phyloP scores from a whole-genome alignment of 1,140 invertebrate genomes.

The Zaprionus capensis region DNA sequence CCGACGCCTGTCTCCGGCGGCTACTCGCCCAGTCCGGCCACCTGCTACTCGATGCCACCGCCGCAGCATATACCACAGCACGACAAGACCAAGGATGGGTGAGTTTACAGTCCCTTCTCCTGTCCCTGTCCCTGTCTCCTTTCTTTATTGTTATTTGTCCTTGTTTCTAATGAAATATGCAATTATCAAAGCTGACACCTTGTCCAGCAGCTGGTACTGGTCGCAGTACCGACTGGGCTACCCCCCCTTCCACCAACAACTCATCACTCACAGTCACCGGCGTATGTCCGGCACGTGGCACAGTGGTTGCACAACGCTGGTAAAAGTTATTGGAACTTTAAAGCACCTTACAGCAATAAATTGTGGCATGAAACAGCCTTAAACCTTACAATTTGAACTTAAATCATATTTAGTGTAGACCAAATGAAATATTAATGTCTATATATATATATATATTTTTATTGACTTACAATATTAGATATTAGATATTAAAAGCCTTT shows the following conservation, averaged over 20 bases:
- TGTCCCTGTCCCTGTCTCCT: neutral
- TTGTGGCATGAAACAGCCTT: no score
- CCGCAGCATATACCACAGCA: constrained; percentile 90
- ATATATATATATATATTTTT: no score
- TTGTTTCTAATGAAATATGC: constrained; percentile 52
- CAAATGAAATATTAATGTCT: no score
- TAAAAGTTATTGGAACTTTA: no score
- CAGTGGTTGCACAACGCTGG: constrained; percentile 2
- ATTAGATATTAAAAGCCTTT: no score
- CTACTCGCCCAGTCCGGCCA: constrained; percentile 88
- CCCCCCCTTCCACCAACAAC: neutral
- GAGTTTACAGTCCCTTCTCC: constrained; percentile 73
- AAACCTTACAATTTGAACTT: no score
- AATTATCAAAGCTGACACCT: constrained; percentile 51
- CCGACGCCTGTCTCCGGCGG: constrained; percentile 88
- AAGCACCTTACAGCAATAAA: no score
- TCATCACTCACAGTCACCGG: constrained; percentile 22
- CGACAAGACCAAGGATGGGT: constrained; percentile 92
- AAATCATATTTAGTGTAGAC: no score
- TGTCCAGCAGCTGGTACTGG: constrained; percentile 4
- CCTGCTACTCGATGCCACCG: constrained; percentile 93
- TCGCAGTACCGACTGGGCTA: neutral
- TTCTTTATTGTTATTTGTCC: neutral
- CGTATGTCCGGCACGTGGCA: constrained; percentile 22
- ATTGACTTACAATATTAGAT: no score